phyloP scores from a whole-genome alignment of 2,888 invertebrate genomes.

The Sympetrum striolatum region DNA sequence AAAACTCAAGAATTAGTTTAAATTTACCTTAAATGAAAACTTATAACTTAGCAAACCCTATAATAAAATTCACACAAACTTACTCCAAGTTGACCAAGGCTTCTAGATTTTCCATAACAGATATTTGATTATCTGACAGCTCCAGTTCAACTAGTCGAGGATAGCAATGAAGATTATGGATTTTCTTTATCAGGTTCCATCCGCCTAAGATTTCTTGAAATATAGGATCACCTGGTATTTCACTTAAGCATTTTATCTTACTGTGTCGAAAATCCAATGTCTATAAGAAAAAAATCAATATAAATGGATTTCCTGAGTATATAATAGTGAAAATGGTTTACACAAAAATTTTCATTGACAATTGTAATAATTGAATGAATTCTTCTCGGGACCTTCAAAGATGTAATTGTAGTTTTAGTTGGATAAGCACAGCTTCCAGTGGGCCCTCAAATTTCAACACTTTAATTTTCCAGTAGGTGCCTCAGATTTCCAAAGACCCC shows the following conservation, averaged over 20 bases:
- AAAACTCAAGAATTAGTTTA: no score
- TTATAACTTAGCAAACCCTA: no score
- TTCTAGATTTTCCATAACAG: constrained; percentile 88
- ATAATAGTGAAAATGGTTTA: no score
- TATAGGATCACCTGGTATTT: not conserved
- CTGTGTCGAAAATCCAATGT: not conserved
- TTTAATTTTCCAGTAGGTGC: no score
- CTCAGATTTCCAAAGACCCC: no score
- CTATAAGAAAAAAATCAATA: not conserved
- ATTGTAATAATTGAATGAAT: not conserved
- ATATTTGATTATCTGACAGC: constrained; percentile 96
- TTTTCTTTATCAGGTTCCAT: constrained; percentile 95
- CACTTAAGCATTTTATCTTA: not conserved
- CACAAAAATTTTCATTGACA: not conserved
- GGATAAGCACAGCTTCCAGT: no score
- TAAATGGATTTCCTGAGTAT: no score
- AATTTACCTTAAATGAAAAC: no score
- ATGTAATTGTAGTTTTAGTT: no score
- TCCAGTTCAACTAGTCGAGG: constrained; percentile 85
- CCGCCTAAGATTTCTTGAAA: constrained; percentile 56
- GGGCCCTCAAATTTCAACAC: no score
- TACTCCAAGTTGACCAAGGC: constrained; percentile 87
- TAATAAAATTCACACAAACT: constrained; percentile 57
- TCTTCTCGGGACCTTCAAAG: not conserved
- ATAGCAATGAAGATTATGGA: constrained; percentile 84